Base-by-base conservation (phyloP, 2,797 vertebrate genomes). In the Mormyrus hasselquistii region DNA sequence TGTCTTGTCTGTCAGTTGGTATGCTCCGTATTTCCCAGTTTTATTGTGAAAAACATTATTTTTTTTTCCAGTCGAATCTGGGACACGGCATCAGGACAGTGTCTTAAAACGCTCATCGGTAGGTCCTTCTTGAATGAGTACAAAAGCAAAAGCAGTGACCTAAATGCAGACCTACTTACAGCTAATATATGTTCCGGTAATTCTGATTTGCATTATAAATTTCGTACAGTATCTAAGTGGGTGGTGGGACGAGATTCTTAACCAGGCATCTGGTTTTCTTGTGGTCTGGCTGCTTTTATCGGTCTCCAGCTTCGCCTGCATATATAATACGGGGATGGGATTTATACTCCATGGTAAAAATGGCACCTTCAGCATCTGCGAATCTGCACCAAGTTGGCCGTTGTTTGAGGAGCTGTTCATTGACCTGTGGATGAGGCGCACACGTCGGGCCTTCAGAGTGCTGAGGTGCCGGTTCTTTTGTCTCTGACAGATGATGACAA, bases 81-180 rank as follows among this genome's bases (percentile, higher is more conserved):
- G 99, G 99, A 99, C 93, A 99, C 98, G 0, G 99, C 99, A 0
- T 99, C 98, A 0, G 99, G 99, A 2, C 99, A 99, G 96, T 99
- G 99, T 94, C 96, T 99, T 94, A 99, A 99, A 97, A 99, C 99
- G 0, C 96, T 99, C 90, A 99, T 99, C 19, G 99, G 99, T 99
- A 93, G 97, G 96, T 41, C 34, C 22, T 9, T 49, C 55, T 7
- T 50, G 22, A 25, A 55, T 86, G 22, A 29, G 34, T 22, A 65
- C 83, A 47, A 4, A 5, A 52, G 29, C n/a, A 86, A 5, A 84
- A 84, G 25, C 8, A 10, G 1, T 84, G 16, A 50, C n/a, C 22
- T 85, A 85, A 49, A 44, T 83, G 50, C 49, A 86, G 49, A 10
- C 44, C 19, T 44, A 12, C 12, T 62, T 87, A 44, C 22, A 14